Conservation (phyloP, 2,113 vertebrate species). For the Riparia riparia region DNA sequence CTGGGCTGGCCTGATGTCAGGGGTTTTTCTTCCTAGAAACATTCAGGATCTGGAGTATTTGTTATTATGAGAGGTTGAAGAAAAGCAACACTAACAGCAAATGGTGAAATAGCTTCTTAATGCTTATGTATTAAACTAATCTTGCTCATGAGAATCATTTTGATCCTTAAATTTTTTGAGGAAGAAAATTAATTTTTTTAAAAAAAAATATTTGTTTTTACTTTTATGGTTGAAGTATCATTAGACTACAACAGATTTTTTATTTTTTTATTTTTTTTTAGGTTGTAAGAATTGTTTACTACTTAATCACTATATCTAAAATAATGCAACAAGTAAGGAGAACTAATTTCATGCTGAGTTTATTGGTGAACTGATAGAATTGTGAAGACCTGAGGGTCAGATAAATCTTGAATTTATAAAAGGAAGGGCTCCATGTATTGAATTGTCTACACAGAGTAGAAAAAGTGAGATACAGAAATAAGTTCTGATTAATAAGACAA, state of each 20-base stretch:
- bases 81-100: background rate
- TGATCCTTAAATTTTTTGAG: background rate
- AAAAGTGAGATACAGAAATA: conserved; percentile 58
- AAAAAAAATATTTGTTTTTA: background rate
- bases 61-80: background rate
- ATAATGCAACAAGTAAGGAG: background rate
- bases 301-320: background rate
- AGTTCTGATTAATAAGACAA: conserved; percentile 70
- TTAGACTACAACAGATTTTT: background rate
- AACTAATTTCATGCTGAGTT: background rate
- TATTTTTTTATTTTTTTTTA: background rate
- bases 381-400: background rate
- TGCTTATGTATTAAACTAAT: rapidly evolving
- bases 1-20: background rate
- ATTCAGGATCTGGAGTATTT: background rate
- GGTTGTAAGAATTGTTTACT: background rate
- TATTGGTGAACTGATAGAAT: background rate
- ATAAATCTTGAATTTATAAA: background rate
- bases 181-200: background rate
- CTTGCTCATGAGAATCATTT: background rate
- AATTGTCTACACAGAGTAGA: conserved; percentile 42
- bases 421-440: background rate
- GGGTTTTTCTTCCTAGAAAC: background rate
- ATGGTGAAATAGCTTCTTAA: background rate
- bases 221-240: background rate